Evolutionary conservation across 2,797 vertebrate genomes (phyloP), one percentile per base, ranked within the genome.

Genomic region (Mycteria americana): DNA sequence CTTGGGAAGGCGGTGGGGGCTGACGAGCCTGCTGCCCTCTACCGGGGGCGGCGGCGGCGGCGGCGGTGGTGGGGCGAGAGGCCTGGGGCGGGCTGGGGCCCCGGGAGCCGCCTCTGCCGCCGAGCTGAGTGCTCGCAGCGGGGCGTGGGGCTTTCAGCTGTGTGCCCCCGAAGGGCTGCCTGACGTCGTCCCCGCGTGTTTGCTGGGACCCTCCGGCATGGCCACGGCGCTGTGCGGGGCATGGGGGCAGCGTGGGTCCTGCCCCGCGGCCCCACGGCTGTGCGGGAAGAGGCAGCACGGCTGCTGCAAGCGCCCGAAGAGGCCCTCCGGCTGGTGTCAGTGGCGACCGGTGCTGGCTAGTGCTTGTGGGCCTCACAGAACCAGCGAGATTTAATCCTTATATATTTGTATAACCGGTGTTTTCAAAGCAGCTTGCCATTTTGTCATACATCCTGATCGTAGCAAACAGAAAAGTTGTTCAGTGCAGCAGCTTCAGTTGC

Each of bases 381-480:
- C 5, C 7, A 4, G 31, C 2, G 18, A 9, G 25, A 3, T 22
- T 56, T 31, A 14, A 28, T 16, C 28, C 24, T 11, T 13, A 7
- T 2, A 2, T 19, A 8, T 24, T 39, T 8, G 5, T 30, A 1
- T 4, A 24, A 12, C 3, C 35, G 3, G 2, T 7, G 15, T 15
- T 65, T 37, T 17, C 13, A 17, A 18, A 31, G 45, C 27, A 0
- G 8, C 13, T 28, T 18, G 27, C 17, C 19, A 5, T 23, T 1
- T 33, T 39, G 56, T 11, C 39, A 4, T 6, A 4, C 6, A 3
- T 6, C 35, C 35, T 28, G 28, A 1, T 56, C 3, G 17, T 0
- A 45, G 28, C 37, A 48, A 35, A 11, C 19, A 3, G 43, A 28
- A 24, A 51, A 18, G 59, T 7, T 23, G 23, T 5, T 41, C 25